Evolutionary conservation across 1,140 invertebrate genomes (phyloP), one percentile per base, ranked within the genome.

Genomic region (Bombus terrestris): DNA sequence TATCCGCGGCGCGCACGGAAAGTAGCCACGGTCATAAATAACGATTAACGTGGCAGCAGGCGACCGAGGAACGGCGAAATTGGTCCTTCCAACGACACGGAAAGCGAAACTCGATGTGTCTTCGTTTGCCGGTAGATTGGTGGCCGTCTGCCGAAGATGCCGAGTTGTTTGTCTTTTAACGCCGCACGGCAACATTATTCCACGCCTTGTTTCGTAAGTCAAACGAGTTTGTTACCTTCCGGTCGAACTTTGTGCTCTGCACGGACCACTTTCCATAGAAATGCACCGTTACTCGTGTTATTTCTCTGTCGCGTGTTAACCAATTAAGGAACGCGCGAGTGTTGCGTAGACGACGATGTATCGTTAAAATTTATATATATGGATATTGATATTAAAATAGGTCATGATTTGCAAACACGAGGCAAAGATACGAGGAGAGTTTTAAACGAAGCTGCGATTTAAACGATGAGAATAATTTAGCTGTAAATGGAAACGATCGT

Each of bases 121-220:
- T 90, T 90, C 89, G 89, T 90, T 90, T 90, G 72, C 83, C 39
- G 72, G 47, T 88, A 88, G 88, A 90, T 90, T 90, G 89, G 83
- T 88, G 76, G 76, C 64, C 69, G 86, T 39, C 83, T 79, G 80
- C 66, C 82, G 84, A 90, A 85, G 83, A 90, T 86, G 66, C 87
- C 59, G 32, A 72, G 89, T 83, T 90, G 86, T 87, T 90, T 86
- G 86, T 90, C 89, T 88, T 86, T 87, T 78, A 57, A 47, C 73
- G 32, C 39, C 18, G 35, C 41, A 6, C 53, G 37, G 6, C 5
- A 74, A 81, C 77, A 85, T 81, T 74, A 85, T 74, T 68, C 83
- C 78, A 57, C 37, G 83, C 78, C 76, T 85, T 85, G 83, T 85
- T 85, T 57, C 59, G 15, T 32, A 35, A 83, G 22, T 13, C n/a